Percentiles rank a stretch among this genome's conserved stretches.
These are phyloP conservation scores for Marisa cornuarietis DNA, from an alignment of 1,140 invertebrate species.

Conservation along the genomic window DNA sequence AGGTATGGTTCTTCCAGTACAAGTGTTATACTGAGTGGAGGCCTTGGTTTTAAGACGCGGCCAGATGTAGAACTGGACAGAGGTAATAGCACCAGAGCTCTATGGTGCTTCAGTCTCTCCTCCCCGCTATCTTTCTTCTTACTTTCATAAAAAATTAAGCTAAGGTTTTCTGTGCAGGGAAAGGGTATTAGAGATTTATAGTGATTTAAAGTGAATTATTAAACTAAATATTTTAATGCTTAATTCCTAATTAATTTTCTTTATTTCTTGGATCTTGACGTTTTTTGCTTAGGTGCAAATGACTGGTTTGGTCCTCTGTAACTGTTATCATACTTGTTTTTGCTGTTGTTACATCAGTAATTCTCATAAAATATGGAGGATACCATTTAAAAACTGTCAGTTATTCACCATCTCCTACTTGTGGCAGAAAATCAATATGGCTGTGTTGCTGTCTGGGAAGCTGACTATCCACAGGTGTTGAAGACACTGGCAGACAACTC, in stretches of 20 bases:
- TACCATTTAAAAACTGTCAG: too few relatives aligned
- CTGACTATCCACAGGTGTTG: constrained; percentile 36
- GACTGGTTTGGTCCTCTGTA: too few relatives aligned
- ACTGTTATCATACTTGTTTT: background rate
- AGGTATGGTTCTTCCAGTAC: constrained; percentile 27
- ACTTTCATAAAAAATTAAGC: background rate
- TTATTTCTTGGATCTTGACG: too few relatives aligned
- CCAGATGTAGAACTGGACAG: constrained; percentile 33
- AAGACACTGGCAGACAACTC: constrained; percentile 30
- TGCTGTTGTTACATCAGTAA: too few relatives aligned
- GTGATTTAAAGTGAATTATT: background rate
- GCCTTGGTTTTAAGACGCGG: constrained; percentile 39
- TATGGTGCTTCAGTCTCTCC: background rate
- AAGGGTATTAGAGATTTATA: too few relatives aligned
- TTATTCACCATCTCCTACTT: background rate
- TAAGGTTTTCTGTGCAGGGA: too few relatives aligned
- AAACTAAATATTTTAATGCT: background rate
- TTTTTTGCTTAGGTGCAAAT: background rate
- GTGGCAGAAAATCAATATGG: constrained; percentile 45
- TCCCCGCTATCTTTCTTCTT: background rate
- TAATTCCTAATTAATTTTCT: too few relatives aligned
- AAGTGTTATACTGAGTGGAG: constrained; percentile 44
- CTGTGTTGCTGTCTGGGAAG: constrained; percentile 49
- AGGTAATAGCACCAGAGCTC: constrained; percentile 26
- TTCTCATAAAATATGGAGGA: too few relatives aligned